These are phyloP conservation scores for Phalacrocorax brasilianus DNA, from an alignment of 2,113 vertebrate genomes.

Conservation along the genomic window DNA sequence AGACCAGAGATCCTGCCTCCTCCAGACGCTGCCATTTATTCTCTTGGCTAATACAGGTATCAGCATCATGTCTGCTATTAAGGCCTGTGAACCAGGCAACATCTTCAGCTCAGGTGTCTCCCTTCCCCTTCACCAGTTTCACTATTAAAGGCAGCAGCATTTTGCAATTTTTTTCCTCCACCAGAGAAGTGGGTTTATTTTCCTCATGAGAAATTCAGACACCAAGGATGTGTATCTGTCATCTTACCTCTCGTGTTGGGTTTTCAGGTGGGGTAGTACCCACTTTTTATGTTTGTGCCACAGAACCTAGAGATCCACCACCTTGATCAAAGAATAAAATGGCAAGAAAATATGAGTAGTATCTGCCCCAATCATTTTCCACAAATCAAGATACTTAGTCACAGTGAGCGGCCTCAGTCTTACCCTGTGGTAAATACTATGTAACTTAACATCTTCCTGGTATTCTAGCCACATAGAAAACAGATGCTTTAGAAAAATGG, in stretches of 20 bases:
- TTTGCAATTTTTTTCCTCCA: neutral
- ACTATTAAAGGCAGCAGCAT: too few species aligned
- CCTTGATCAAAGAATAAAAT: neutral
- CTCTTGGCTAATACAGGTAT: neutral
- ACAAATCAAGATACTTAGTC: neutral
- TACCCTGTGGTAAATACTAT: neutral
- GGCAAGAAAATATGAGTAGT: neutral
- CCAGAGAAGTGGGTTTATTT: neutral
- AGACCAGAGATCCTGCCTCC: neutral
- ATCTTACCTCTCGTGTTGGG: fast-evolving
- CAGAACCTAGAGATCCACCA: neutral
- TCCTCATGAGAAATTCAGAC: neutral
- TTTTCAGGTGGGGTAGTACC: neutral
- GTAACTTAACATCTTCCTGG: neutral
- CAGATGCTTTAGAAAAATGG: fast-evolving
- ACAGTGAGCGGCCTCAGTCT: neutral
- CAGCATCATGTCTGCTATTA: neutral
- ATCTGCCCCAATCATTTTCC: neutral
- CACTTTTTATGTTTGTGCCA: neutral
- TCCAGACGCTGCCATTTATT: neutral
- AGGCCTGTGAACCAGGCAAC: neutral
- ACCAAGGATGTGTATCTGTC: neutral
- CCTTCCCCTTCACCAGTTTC: neutral
- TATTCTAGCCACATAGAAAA: neutral
- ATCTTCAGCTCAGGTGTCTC: neutral